Percentiles rank a stretch among this genome's conserved stretches.
phyloP scores from a whole-genome alignment of 2,113 vertebrate genomes.

The Andinoacara biseriatus region DNA sequence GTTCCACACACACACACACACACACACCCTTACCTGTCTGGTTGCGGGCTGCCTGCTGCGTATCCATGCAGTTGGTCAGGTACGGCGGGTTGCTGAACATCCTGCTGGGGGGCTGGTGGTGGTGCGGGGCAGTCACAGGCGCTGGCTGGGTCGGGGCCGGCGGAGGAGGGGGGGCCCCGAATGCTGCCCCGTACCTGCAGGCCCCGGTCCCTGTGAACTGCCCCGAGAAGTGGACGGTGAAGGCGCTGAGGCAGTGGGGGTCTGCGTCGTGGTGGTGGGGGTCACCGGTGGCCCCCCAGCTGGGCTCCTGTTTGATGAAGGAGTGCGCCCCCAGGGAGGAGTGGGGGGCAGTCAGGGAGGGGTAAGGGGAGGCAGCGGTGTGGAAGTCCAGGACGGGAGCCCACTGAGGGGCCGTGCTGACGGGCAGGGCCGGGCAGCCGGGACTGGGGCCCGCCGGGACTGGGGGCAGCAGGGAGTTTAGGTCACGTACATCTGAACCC shows the following conservation, averaged over 20 bases:
- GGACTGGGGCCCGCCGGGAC: slow-evolving; percentile 84
- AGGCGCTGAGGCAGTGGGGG: slow-evolving; percentile 94
- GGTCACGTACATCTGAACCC: slow-evolving; percentile 94
- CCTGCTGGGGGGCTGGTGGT: slow-evolving; percentile 81
- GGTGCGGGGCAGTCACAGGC: slow-evolving; percentile 63
- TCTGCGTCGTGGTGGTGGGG: slow-evolving; percentile 90
- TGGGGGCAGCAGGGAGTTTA: slow-evolving; percentile 90
- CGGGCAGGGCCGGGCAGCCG: slow-evolving; percentile 86
- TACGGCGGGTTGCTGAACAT: slow-evolving; percentile 94
- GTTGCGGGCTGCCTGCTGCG: slow-evolving; percentile 87
- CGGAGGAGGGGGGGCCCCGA: slow-evolving; percentile 78
- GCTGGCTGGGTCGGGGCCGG: slow-evolving; percentile 51
- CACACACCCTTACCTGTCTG: slow-evolving; percentile 84
- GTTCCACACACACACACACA: neutral
- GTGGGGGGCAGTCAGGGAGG: slow-evolving; percentile 86
- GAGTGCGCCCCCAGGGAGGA: slow-evolving; percentile 89
- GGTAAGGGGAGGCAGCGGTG: slow-evolving; percentile 86
- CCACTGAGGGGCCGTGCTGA: slow-evolving; percentile 93
- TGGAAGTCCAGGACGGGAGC: slow-evolving; percentile 95
- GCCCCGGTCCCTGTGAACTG: slow-evolving; percentile 96
- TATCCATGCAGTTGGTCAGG: slow-evolving; percentile 94
- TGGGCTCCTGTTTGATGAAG: slow-evolving; percentile 98
- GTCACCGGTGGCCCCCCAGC: slow-evolving; percentile 89
- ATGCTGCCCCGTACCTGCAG: slow-evolving; percentile 92
- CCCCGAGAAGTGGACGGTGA: slow-evolving; percentile 97